Evolutionary conservation across 2,888 invertebrate genomes (phyloP), one percentile per base, ranked within the genome.

Genomic region (Philonicus albiceps): DNA sequence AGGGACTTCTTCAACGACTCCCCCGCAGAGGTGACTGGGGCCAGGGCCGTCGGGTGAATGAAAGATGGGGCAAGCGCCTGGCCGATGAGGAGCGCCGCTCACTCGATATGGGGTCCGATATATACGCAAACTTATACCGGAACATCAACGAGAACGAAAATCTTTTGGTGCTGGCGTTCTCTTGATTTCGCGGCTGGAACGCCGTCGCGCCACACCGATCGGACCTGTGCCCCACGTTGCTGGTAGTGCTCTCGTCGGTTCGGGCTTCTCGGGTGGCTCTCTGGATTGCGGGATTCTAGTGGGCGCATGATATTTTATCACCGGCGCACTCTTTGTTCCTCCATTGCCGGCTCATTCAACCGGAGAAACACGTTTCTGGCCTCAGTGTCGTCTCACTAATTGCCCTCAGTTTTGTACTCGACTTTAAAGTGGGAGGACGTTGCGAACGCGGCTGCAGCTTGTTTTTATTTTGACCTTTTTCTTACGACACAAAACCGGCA

Each of bases 401-500:
- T 87, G 87, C 86, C 87, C 85, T 86, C 87, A 87, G 87, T 87
- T 87, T 86, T 78, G 84, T 85, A 86, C 84, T 86, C 64, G 87
- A 86, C 85, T 86, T 53, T 78, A 86, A 84, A 80, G 86, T 86
- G 86, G 87, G 85, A 87, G 87, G 87, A 87, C 87, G 87, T 84
- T 81, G 64, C 64, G 19, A 19, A 34, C 85, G 87, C 80, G 72
- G 74, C 31, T 85, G 84, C 64, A 85, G 85, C 86, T 80, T 80
- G 78, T 78, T 78, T 64, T 78, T 78, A 53, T 78, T 78, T 78
- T 78, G 64, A n/a, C 43, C 43, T 78, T 34, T 83, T 73, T 55
- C 40, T 37, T 74, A 43, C 86, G 55, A 40, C 53, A 75, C 11
- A 64, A 11, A 64, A 22, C 64, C 64, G 64, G 19, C 64, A 11